These are phyloP conservation scores for Henicopernis longicauda DNA, from an alignment of 2,113 vertebrate genomes.

Conservation along the genomic window DNA sequence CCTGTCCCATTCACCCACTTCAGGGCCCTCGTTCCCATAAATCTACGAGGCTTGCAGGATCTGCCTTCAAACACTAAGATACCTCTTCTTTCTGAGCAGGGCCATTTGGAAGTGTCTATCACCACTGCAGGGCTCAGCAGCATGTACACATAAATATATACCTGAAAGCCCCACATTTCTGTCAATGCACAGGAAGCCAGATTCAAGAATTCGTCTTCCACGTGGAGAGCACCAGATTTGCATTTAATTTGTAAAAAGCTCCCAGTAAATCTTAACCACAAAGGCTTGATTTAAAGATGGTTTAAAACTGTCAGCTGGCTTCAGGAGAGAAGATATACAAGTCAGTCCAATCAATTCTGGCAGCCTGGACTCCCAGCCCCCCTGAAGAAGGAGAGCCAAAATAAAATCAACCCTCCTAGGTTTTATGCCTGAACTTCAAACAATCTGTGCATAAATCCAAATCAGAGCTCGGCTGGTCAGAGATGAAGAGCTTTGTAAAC, in stretches of 20 bases:
- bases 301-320: constrained; percentile 36
- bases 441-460: neutral
- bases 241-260: constrained; percentile 11
- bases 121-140: neutral
- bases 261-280: neutral
- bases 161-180: neutral
- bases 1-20: constrained; percentile 38
- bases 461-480: neutral
- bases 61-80: neutral
- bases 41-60: neutral
- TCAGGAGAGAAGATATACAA: neutral
- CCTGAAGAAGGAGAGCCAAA: neutral
- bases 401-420: neutral
- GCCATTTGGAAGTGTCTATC: neutral
- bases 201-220: neutral
- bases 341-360: neutral
- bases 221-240: neutral
- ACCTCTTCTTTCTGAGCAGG: neutral
- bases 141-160: neutral
- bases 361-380: neutral
- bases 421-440: neutral
- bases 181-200: neutral
- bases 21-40: neutral
- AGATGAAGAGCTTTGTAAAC: neutral
- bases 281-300: constrained; percentile 15